A percentile compares a stretch with the other conserved stretches of the same genome.
Conservation (phyloP, 2,113 vertebrate species). For the Indicator maculatus region DNA sequence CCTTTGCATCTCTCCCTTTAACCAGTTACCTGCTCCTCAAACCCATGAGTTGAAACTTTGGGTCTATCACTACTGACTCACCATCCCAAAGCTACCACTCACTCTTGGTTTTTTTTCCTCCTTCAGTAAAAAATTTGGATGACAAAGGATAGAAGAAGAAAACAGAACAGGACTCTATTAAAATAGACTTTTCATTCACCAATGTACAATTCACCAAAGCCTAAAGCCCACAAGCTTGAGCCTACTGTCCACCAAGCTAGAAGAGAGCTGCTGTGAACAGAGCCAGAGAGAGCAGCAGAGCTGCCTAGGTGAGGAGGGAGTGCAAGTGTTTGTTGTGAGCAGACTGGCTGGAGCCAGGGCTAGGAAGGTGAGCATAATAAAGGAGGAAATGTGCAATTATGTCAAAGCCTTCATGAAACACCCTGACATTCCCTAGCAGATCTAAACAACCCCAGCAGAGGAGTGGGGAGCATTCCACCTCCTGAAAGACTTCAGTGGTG, state of each 20-base stretch:
- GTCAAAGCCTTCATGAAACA: not conserved
- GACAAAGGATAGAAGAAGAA: not conserved
- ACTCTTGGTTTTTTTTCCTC: not conserved
- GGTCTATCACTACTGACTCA: not conserved
- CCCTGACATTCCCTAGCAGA: conserved; percentile 27
- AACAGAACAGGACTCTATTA: not conserved
- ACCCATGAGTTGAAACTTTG: not conserved
- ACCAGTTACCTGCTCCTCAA: not conserved
- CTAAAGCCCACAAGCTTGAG: not conserved
- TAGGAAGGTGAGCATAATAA: conserved; percentile 78
- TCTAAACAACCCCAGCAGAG: conserved; percentile 29
- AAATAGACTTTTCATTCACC: not conserved
- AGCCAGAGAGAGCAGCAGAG: conserved; percentile 19
- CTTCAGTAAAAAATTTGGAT: not conserved
- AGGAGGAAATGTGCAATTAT: conserved; percentile 56
- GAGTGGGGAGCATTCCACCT: not conserved
- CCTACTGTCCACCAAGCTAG: not conserved
- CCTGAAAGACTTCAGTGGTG: conserved; percentile 18
- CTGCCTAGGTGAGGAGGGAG: conserved; percentile 16
- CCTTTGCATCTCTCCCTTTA: not conserved
- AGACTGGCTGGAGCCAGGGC: conserved; percentile 80
- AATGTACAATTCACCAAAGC: not conserved
- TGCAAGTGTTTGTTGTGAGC: conserved; percentile 74
- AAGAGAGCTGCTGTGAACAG: conserved; percentile 12
- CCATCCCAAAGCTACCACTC: not conserved